Evolutionary conservation across 2,888 invertebrate species (phyloP).

Genomic region (Dexiosoma caninum): DNA sequence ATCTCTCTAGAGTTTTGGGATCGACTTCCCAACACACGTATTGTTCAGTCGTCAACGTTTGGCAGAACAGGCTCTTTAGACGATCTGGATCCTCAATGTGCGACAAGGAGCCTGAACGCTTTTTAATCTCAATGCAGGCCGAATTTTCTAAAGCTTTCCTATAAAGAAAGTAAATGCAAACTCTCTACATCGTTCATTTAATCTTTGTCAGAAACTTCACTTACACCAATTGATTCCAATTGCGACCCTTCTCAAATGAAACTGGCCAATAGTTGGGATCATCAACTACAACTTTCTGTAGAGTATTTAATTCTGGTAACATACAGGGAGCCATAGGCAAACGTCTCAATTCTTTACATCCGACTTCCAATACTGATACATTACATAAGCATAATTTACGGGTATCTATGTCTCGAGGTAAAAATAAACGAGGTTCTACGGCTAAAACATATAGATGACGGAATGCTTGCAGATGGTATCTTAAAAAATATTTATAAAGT

Average conservation of each 20-base stretch:
- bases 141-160: conserved; percentile 84
- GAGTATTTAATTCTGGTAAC: conserved; percentile 86
- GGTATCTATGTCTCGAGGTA: conserved; percentile 91
- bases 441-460: conserved; percentile 97
- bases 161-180: not conserved
- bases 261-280: conserved; percentile 95
- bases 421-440: conserved; percentile 90
- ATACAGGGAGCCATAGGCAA: conserved; percentile 88
- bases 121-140: conserved; percentile 89
- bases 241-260: conserved; percentile 87
- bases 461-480: conserved; percentile 97
- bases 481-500: conserved; percentile 72
- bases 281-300: conserved; percentile 86
- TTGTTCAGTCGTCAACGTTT: conserved; percentile 86
- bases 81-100: conserved; percentile 91
- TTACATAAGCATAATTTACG: conserved; percentile 90
- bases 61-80: conserved; percentile 86
- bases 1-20: conserved; percentile 84
- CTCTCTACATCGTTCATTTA: not conserved
- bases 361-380: conserved; percentile 80
- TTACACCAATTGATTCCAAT: conserved; percentile 90
- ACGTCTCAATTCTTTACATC: conserved; percentile 78
- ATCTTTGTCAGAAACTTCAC: conserved; percentile 66
- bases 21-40: conserved; percentile 77
- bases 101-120: conserved; percentile 91